A percentile compares a stretch with the other conserved stretches of the same genome.
Conservation (phyloP, 2,113 vertebrate genomes). For the Gymnocephalus cernua region DNA sequence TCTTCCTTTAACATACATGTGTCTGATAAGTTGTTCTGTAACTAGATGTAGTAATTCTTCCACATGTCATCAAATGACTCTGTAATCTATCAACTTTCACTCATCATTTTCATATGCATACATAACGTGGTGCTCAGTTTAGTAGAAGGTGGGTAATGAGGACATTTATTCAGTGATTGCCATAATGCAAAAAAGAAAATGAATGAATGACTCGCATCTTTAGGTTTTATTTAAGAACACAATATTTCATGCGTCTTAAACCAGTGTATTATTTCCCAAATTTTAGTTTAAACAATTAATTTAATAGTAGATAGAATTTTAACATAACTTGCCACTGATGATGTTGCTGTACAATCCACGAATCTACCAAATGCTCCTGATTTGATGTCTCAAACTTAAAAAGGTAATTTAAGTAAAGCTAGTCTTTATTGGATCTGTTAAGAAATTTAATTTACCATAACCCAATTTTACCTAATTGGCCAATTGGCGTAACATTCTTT, state of each 20-base stretch:
- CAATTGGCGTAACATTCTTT: not conserved
- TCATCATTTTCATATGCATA: conserved; percentile 1
- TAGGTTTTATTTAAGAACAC: not conserved
- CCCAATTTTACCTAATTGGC: not conserved
- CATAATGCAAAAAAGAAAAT: not conserved
- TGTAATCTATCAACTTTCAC: not conserved
- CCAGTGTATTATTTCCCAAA: not conserved
- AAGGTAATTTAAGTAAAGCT: conserved; percentile 3
- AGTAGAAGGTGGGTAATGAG: not conserved
- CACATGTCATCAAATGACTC: conserved; percentile 9
- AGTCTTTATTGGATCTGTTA: not conserved
- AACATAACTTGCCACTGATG: not conserved
- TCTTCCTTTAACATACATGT: conserved; percentile 11
- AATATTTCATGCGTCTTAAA: not conserved
- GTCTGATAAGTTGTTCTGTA: conserved; percentile 27
- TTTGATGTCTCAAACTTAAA: not conserved
- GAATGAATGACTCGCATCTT: not conserved
- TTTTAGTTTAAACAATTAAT: not conserved
- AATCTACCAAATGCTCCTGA: not conserved
- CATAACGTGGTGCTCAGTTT: not conserved
- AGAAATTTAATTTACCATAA: not conserved
- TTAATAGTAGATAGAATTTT: not conserved
- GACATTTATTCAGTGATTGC: not conserved
- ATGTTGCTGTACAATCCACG: not conserved
- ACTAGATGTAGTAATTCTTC: conserved; percentile 2